Percentiles rank a stretch among this genome's conserved stretches.
Evolutionary conservation across 2,888 invertebrate genomes (phyloP).

Genomic region (Drosophila austrosaltans): DNA sequence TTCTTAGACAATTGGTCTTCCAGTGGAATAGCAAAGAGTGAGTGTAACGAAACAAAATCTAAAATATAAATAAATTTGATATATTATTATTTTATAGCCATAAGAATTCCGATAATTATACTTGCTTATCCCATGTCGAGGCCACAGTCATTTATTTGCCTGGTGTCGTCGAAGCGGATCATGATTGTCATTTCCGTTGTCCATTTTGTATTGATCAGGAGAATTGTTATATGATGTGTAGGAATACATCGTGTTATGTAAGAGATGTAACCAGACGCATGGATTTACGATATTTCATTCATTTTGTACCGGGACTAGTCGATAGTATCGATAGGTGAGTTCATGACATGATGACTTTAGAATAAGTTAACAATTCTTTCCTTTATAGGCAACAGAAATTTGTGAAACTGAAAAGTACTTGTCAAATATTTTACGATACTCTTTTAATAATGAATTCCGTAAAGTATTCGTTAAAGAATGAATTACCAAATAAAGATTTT

Average conservation of each 20-base stretch:
- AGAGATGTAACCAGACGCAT: constrained; percentile 65
- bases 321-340: constrained; percentile 61
- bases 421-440: constrained; percentile 71
- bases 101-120: constrained; percentile 49
- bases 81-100: constrained; percentile 40
- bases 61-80: no score
- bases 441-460: constrained; percentile 64
- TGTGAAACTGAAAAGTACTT: constrained; percentile 60
- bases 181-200: constrained; percentile 67
- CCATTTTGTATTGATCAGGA: constrained; percentile 36
- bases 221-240: constrained; percentile 61
- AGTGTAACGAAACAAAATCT: constrained; percentile 14
- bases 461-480: constrained; percentile 39
- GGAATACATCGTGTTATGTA: constrained; percentile 58
- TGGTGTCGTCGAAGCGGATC: constrained; percentile 74
- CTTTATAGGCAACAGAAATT: constrained; percentile 54
- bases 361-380: background rate
- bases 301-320: constrained; percentile 63
- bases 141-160: constrained; percentile 67
- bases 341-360: background rate
- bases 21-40: constrained; percentile 72
- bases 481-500: background rate
- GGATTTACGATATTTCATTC: constrained; percentile 69
- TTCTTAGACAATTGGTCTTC: constrained; percentile 73
- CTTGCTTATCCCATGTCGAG: constrained; percentile 64